Base-by-base conservation (phyloP, 2,888 invertebrate genomes). In the Oligia fasciuncula region DNA sequence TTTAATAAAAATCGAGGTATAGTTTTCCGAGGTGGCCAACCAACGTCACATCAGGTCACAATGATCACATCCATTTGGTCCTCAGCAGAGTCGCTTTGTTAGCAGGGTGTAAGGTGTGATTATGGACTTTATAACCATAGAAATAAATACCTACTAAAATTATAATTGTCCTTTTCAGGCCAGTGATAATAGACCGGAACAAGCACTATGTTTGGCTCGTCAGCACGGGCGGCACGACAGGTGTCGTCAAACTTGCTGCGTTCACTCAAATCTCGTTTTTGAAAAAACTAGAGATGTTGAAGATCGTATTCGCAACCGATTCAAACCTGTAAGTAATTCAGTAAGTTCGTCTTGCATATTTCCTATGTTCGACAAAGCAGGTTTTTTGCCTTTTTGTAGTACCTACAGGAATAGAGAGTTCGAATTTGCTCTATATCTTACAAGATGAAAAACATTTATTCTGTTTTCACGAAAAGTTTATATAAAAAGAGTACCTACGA, bases 181-280 rank as follows among this genome's bases (percentile, higher is more conserved):
- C 92, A 17, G 91, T 92, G 5, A 86, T 89, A 19, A 91, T 95
- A 35, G 94, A 95, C 67, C 57, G 87, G 35, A 91, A 93, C 0
- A 93, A 93, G 66, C 79, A 91, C 2, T 94, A 91, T 77, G 89
- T 84, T 0, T 95, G 94, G 92, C 85, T 96, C 19, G 82, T 93
- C 3, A 91, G 92, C 75, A 95, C 96, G 0, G 94, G 96, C 2
- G 96, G 96, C 0, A 95, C 95, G 0, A 93, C 94, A 0, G 96
- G 96, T 0, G 80, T 85, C 0, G 81, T 93, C 0, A 96, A 96
- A 81, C 84, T 94, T 0, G 95, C 93, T 0, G 95, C 95, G 0
- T 89, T 95, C 73, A 93, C 90, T 19, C 95, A 95, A 67, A 82
- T 84, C 0, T 67, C 81, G 0, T 85, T 92, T 67, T 71, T 91